phyloP scores from a whole-genome alignment of 2,888 invertebrate genomes.

The Cepaea hortensis region DNA sequence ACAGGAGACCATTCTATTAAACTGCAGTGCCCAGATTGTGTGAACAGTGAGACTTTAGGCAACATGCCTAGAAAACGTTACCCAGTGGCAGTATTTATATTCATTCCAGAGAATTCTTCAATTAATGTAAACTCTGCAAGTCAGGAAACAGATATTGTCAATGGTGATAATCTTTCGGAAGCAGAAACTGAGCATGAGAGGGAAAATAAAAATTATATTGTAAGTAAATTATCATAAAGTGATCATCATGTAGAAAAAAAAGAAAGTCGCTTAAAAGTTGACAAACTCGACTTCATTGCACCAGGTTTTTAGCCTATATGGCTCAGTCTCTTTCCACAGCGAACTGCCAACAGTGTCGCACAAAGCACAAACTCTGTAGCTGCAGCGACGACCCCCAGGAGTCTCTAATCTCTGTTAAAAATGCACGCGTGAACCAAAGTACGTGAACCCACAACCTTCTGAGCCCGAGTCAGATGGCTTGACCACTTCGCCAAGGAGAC shows the following conservation, averaged over 20 bases:
- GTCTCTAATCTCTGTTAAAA: no score
- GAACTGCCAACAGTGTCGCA: no score
- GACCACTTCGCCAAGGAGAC: no score
- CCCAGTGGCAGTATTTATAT: conserved; percentile 46
- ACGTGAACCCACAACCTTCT: no score
- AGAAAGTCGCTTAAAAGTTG: no score
- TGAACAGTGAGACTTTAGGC: conserved; percentile 42
- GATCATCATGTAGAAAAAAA: not conserved
- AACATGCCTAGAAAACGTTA: conserved; percentile 47
- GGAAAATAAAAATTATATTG: conserved; percentile 8
- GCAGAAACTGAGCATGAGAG: not conserved
- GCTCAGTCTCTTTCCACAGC: no score
- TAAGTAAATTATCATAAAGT: not conserved
- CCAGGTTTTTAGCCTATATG: no score
- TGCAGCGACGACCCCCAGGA: no score
- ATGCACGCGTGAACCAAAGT: no score
- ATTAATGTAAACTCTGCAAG: not conserved
- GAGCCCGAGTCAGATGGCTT: no score
- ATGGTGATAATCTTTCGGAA: not conserved
- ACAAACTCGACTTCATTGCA: no score
- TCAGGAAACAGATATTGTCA: not conserved
- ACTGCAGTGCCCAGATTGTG: conserved; percentile 34
- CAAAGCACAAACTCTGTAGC: no score
- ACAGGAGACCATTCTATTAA: conserved; percentile 41
- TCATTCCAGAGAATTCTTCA: conserved; percentile 19